These are phyloP conservation scores for Liodrosophila aerea DNA, from an alignment of 2,888 invertebrate genomes.

Conservation along the genomic window DNA sequence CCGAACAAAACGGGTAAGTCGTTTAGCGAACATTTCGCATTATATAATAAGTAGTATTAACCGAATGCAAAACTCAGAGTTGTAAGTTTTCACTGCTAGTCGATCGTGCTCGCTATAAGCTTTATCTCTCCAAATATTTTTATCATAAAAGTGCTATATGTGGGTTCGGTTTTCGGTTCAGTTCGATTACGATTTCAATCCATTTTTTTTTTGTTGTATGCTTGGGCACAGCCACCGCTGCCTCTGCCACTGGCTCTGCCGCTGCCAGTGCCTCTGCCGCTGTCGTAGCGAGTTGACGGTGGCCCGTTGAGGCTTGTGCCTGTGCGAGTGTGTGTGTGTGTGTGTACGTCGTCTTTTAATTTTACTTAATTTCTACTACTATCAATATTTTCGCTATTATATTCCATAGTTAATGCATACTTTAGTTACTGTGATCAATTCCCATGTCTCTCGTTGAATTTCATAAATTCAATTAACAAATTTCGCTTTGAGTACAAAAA, in stretches of 20 bases:
- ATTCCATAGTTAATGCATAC: constrained; percentile 8
- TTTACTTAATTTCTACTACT: constrained; percentile 22
- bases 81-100: background rate
- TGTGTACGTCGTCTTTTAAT: constrained; percentile 28
- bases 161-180: constrained; percentile 16
- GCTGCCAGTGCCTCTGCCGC: background rate
- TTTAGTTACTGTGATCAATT: constrained; percentile 32
- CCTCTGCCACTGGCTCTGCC: background rate
- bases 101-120: constrained; percentile 11
- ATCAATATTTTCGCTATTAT: constrained; percentile 16
- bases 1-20: constrained; percentile 37
- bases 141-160: background rate
- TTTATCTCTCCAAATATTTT: background rate
- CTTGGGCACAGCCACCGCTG: constrained; percentile 1
- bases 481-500: constrained; percentile 40
- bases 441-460: no score
- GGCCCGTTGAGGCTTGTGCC: constrained; percentile 14
- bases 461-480: constrained; percentile 24
- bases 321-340: constrained; percentile 15
- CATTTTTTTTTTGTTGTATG: background rate
- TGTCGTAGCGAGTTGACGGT: constrained; percentile 22
- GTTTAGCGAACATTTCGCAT: constrained; percentile 6
- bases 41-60: constrained; percentile 20
- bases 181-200: constrained; percentile 34
- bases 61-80: no score